Evolutionary conservation across 2,113 vertebrate genomes (phyloP).

Genomic region (Sus scrofa): DNA sequence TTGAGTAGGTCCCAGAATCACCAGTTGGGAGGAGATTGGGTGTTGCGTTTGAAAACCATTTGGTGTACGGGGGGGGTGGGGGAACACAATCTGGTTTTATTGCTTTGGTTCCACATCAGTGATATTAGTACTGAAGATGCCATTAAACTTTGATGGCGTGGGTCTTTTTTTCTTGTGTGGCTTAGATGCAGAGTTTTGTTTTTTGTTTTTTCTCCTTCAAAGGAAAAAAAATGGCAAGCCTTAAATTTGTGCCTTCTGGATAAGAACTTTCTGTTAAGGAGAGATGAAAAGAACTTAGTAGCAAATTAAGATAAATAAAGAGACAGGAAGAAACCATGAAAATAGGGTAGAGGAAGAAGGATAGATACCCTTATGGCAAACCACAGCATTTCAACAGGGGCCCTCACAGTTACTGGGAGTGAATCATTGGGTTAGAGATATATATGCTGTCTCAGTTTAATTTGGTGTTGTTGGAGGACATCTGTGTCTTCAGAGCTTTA

Average conservation of each 20-base stretch:
- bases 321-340: slow-evolving; percentile 20
- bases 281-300: neutral
- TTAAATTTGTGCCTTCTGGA: slow-evolving; percentile 54
- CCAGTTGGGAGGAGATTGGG: slow-evolving; percentile 9
- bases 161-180: neutral
- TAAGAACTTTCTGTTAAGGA: slow-evolving; percentile 40
- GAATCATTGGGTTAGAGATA: neutral
- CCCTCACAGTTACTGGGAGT: neutral
- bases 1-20: neutral
- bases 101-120: slow-evolving; percentile 49
- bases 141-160: slow-evolving; percentile 32
- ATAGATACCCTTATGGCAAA: neutral
- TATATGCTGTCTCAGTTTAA: neutral
- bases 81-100: slow-evolving; percentile 34
- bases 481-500: neutral
- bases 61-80: slow-evolving; percentile 5
- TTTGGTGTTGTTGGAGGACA: neutral
- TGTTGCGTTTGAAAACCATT: slow-evolving; percentile 53
- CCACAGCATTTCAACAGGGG: neutral
- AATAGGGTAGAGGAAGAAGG: neutral
- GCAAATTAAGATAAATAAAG: slow-evolving; percentile 44
- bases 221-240: neutral
- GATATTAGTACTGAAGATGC: slow-evolving; percentile 28
- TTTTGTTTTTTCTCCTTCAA: slow-evolving; percentile 26
- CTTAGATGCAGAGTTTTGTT: neutral